phyloP scores from a whole-genome alignment of 2,797 vertebrate genomes.

The Echeneis naucrates region DNA sequence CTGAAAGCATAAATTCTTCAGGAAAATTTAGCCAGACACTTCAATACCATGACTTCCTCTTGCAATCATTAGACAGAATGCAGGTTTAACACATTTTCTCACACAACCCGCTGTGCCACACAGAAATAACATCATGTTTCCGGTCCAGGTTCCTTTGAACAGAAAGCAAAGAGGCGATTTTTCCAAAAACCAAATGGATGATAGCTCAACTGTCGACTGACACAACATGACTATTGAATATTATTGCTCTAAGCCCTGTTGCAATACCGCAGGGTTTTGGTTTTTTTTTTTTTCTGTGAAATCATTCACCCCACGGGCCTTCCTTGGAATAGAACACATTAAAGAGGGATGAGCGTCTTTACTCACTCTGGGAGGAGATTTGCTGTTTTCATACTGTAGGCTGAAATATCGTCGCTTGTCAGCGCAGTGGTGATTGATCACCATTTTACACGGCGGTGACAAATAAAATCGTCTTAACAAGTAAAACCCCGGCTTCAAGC shows the following conservation, averaged over 20 bases:
- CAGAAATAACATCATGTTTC: slow-evolving; percentile 1
- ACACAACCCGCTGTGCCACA: neutral
- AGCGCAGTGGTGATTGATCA: slow-evolving; percentile 30
- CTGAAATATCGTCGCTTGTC: slow-evolving; percentile 60
- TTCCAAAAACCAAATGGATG: slow-evolving; percentile 41
- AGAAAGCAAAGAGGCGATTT: neutral
- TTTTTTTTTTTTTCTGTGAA: slow-evolving; percentile 19
- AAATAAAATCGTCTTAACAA: slow-evolving; percentile 22
- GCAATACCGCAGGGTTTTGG: slow-evolving; percentile 21
- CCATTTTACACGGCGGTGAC: slow-evolving; percentile 27
- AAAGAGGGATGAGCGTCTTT: slow-evolving; percentile 70
- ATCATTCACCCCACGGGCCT: slow-evolving; percentile 50
- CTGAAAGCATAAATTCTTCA: too few species aligned
- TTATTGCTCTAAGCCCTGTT: slow-evolving; percentile 7
- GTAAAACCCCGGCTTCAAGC: slow-evolving; percentile 10
- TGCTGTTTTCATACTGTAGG: slow-evolving; percentile 49
- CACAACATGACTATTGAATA: slow-evolving; percentile 59
- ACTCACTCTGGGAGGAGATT: slow-evolving; percentile 60
- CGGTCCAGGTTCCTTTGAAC: slow-evolving; percentile 17
- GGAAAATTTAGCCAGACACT: too few species aligned
- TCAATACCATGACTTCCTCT: too few species aligned
- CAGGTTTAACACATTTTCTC: too few species aligned
- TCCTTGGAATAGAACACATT: slow-evolving; percentile 69
- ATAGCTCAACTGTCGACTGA: slow-evolving; percentile 38
- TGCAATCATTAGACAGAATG: too few species aligned